A percentile compares a stretch with the other conserved stretches of the same genome.
phyloP scores from a whole-genome alignment of 2,797 vertebrate genomes.

The Eutrigla gurnardus region DNA sequence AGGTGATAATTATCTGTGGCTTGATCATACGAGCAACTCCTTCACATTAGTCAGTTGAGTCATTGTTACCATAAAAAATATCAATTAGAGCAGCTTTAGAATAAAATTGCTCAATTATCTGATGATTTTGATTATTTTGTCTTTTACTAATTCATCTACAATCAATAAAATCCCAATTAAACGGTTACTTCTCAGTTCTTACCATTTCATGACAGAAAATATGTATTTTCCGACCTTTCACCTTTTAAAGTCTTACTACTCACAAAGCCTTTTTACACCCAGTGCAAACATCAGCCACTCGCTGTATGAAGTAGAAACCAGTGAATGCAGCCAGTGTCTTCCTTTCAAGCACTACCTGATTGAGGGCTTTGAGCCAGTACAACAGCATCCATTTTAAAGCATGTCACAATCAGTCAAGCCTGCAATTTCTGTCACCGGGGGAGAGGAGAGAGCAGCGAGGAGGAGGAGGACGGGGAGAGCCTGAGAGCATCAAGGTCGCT shows the following conservation, averaged over 20 bases:
- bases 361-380: conserved; percentile 34
- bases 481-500: conserved; percentile 49
- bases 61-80: neutral
- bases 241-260: neutral
- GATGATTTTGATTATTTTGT: neutral
- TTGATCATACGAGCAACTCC: neutral
- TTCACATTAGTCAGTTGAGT: neutral
- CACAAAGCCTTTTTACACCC: conserved; percentile 1
- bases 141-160: neutral
- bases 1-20: neutral
- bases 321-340: conserved; percentile 23
- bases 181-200: too few relatives aligned
- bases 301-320: conserved; percentile 5
- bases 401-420: conserved; percentile 65
- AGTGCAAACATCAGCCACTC: neutral
- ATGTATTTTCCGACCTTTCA: neutral
- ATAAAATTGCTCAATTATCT: neutral
- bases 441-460: conserved; percentile 26
- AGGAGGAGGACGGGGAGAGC: conserved; percentile 11
- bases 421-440: conserved; percentile 47
- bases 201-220: neutral
- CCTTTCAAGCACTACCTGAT: conserved; percentile 31
- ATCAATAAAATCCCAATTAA: neutral
- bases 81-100: neutral
- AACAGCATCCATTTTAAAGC: conserved; percentile 56